Base-by-base conservation (phyloP, 2,888 invertebrate species). In the Biston stratarius region DNA sequence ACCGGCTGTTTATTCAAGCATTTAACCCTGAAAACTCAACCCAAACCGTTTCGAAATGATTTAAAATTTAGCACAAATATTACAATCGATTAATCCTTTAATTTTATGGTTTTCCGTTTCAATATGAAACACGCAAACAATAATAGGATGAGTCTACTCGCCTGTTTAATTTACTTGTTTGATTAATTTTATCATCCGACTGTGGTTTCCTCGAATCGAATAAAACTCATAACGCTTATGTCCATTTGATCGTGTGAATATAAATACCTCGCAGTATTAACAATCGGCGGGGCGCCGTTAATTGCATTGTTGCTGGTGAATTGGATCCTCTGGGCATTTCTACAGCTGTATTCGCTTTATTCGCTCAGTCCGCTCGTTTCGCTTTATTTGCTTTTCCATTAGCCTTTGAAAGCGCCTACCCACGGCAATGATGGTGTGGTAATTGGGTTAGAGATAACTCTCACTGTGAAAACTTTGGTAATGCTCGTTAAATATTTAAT, bases 261-360 rank as follows among this genome's bases (percentile, higher is more conserved):
- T 56, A 47, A 67, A 67, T 58, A 58, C 34, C 8, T 53, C 53
- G 48, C 61, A 42, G 48, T 40, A 56, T 52, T 56, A 58, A 58
- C 61, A 62, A 15, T 47, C 47, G 63, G 47, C 57, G 56, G 42
- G 64, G 11, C 47, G 44, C 14, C 49, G 64, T 67, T 70, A 64
- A 72, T 70, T 67, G 67, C 61, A 63, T 51, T 65, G 67, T 58
- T 64, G 47, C 53, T 40, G 58, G 34, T 10, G 67, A 51, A 64
- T 68, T 65, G 66, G 69, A 67, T 65, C 62, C 69, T 64, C 45
- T 61, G 51, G 63, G 64, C 69, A 61, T 38, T 67, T 61, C 61
- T 63, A 63, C 44, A 42, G 52, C 58, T 62, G 52, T 52, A 14
- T 52, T 38, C n/a, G 33, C 49, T 49, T 38, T 53, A 58, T 51